These are phyloP conservation scores for Drosophila takahashii DNA, from an alignment of 1,140 invertebrate genomes.

Conservation along the genomic window DNA sequence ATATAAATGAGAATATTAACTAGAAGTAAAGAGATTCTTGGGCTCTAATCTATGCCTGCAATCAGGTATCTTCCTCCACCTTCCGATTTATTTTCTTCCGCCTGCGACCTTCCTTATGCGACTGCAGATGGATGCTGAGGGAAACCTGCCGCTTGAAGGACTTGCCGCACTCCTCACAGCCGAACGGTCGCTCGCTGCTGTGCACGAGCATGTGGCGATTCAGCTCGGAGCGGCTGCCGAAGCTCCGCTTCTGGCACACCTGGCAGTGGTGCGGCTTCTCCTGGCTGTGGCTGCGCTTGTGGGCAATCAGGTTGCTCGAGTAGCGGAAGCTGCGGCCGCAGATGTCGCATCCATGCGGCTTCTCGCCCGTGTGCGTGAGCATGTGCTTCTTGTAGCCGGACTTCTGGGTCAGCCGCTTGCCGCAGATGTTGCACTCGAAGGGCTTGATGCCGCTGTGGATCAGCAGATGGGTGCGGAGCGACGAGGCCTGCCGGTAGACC, in stretches of 20 bases:
- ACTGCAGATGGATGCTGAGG: conserved; percentile 14
- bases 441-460: conserved; percentile 69
- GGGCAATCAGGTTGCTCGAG: conserved; percentile 81
- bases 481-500: conserved; percentile 62
- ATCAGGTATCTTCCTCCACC: conserved; percentile 1
- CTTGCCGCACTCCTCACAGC: conserved; percentile 20
- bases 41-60: background rate
- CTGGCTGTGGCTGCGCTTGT: conserved; percentile 87
- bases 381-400: conserved; percentile 77
- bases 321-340: conserved; percentile 61
- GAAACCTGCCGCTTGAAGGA: conserved; percentile 28
- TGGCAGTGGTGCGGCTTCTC: conserved; percentile 85
- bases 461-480: conserved; percentile 58
- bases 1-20: too few species aligned
- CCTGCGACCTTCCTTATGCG: background rate
- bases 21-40: background rate
- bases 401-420: conserved; percentile 72
- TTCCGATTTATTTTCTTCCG: background rate
- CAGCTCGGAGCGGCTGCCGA: conserved; percentile 32
- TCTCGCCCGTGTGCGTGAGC: conserved; percentile 73
- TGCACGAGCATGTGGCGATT: conserved; percentile 58
- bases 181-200: conserved; percentile 23
- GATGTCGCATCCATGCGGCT: conserved; percentile 59
- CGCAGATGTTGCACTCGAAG: conserved; percentile 61
- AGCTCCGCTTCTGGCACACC: conserved; percentile 87